phyloP scores from a whole-genome alignment of 2,797 vertebrate species.

The Naso thynnoides region DNA sequence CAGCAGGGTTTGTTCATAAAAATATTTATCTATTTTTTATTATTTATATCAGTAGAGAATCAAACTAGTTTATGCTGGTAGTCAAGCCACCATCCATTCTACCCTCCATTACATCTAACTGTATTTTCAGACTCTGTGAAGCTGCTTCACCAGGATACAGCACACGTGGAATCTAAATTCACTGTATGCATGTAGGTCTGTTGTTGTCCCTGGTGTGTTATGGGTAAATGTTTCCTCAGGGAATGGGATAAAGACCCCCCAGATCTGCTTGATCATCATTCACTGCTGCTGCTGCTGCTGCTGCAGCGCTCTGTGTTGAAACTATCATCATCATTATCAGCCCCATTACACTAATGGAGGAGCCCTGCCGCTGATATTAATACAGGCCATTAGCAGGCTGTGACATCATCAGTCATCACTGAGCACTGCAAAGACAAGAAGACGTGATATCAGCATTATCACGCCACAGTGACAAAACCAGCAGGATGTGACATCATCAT shows the following conservation, averaged over 20 bases:
- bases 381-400: slow-evolving; percentile 78
- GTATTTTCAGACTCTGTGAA: background rate
- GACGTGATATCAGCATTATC: slow-evolving; percentile 67
- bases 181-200: slow-evolving; percentile 26
- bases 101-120: background rate
- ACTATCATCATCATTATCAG: slow-evolving; percentile 84
- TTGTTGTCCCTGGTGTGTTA: slow-evolving; percentile 46
- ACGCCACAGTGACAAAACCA: slow-evolving; percentile 38
- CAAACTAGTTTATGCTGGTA: background rate
- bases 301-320: slow-evolving; percentile 69
- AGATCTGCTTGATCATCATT: slow-evolving; percentile 65
- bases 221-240: slow-evolving; percentile 59
- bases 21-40: too few species aligned
- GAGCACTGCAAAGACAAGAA: slow-evolving; percentile 1
- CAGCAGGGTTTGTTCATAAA: too few species aligned
- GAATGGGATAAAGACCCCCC: slow-evolving; percentile 61
- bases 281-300: slow-evolving; percentile 33
- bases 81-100: background rate
- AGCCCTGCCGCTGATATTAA: slow-evolving; percentile 77
- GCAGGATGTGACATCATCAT: slow-evolving; percentile 36
- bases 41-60: background rate
- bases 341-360: slow-evolving; percentile 85
- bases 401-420: slow-evolving; percentile 83
- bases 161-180: slow-evolving; percentile 16
- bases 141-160: slow-evolving; percentile 9